Conservation (phyloP, 2,888 invertebrate genomes). For the Nomada lathburiana region DNA sequence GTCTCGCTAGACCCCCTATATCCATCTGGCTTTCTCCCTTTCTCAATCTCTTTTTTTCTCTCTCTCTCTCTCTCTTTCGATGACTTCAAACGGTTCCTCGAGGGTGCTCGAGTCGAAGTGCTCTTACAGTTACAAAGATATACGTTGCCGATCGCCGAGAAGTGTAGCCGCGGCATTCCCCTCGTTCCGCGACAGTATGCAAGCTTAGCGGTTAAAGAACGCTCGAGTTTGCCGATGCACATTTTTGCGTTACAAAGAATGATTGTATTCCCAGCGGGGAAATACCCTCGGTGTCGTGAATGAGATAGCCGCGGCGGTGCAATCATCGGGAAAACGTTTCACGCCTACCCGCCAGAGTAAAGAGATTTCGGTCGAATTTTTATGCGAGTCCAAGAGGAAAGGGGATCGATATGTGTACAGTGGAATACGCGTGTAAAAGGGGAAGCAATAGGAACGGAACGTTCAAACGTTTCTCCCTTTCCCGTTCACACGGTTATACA, state of each 20-base stretch:
- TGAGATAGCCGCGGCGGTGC: slow-evolving; percentile 30
- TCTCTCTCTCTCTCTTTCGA: slow-evolving; percentile 53
- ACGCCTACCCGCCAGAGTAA: slow-evolving; percentile 18
- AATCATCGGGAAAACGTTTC: slow-evolving; percentile 55
- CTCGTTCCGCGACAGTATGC: slow-evolving; percentile 37
- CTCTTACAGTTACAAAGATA: slow-evolving; percentile 70
- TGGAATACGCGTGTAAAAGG: background rate
- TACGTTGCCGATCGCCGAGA: slow-evolving; percentile 63
- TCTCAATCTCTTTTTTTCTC: slow-evolving; percentile 1
- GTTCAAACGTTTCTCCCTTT: background rate
- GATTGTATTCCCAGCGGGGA: slow-evolving; percentile 51
- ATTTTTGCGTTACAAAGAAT: slow-evolving; percentile 62
- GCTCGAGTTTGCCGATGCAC: slow-evolving; percentile 58
- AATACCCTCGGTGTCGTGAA: slow-evolving; percentile 25
- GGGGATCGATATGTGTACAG: slow-evolving; percentile 5
- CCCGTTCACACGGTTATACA: background rate
- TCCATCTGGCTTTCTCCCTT: slow-evolving; percentile 15
- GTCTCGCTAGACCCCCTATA: slow-evolving; percentile 28
- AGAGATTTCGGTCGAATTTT: slow-evolving; percentile 13
- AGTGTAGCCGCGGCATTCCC: slow-evolving; percentile 53
- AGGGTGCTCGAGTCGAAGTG: slow-evolving; percentile 68
- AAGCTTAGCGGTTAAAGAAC: slow-evolving; percentile 51
- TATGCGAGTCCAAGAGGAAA: background rate
- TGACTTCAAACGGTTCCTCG: slow-evolving; percentile 71
- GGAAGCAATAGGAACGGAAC: background rate